phyloP scores from a whole-genome alignment of 2,113 vertebrate species.

The Triplophysa dalaica region DNA sequence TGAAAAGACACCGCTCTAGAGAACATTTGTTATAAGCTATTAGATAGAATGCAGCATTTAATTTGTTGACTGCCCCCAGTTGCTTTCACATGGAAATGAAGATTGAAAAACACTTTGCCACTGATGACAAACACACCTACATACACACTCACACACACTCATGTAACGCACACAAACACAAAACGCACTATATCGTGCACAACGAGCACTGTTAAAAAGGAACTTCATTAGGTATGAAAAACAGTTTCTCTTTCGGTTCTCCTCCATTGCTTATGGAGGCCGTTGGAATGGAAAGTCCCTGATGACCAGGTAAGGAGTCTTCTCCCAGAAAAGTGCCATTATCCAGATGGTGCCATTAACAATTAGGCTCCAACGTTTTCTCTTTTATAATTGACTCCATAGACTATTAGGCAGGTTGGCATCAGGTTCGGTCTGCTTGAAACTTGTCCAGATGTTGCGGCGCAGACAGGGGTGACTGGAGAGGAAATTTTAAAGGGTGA shows the following conservation, averaged over 20 bases:
- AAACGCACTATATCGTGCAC: conserved; percentile 31
- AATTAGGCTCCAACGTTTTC: conserved; percentile 78
- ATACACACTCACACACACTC: neutral
- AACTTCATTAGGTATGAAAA: conserved; percentile 71
- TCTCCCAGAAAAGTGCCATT: conserved; percentile 76
- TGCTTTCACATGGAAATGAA: conserved; percentile 55
- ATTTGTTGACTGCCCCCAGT: conserved; percentile 58
- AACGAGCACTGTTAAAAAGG: conserved; percentile 51
- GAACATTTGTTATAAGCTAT: conserved; percentile 59
- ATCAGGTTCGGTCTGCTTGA: conserved; percentile 72
- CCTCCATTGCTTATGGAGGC: conserved; percentile 66
- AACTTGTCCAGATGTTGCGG: conserved; percentile 77
- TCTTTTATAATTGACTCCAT: conserved; percentile 82
- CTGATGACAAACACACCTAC: conserved; percentile 15
- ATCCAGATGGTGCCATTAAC: conserved; percentile 83
- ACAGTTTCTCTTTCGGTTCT: conserved; percentile 71
- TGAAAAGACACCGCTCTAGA: conserved; percentile 51
- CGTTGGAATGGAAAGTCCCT: conserved; percentile 70
- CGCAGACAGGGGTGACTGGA: conserved; percentile 53
- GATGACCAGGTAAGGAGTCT: conserved; percentile 78
- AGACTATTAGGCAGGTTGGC: conserved; percentile 84
- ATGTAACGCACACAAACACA: neutral
- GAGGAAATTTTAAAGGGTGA: conserved; percentile 41
- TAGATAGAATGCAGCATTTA: conserved; percentile 59
- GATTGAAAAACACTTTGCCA: conserved; percentile 52